These are phyloP conservation scores for Hermaeophaga mercurialis DNA, from an alignment of 2,888 invertebrate species.

Conservation along the genomic window DNA sequence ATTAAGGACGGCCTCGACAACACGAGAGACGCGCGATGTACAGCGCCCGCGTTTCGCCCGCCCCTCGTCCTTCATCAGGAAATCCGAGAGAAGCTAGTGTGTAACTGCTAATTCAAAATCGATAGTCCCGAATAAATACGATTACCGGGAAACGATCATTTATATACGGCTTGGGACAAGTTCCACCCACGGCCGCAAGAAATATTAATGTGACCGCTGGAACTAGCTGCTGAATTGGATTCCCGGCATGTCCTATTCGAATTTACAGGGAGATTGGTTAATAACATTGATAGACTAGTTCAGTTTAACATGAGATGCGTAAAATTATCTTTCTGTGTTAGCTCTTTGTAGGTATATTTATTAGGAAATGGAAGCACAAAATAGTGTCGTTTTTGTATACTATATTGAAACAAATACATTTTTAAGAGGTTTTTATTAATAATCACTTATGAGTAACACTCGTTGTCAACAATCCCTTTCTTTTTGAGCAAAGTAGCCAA, in stretches of 20 bases:
- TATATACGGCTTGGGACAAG: conserved; percentile 23
- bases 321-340: too few relatives aligned
- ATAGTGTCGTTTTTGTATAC: too few relatives aligned
- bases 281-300: too few relatives aligned
- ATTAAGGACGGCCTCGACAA: conserved; percentile 13
- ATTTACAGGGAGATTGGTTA: neutral
- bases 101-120: conserved; percentile 34
- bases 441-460: too few relatives aligned
- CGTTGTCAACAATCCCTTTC: too few relatives aligned
- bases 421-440: too few relatives aligned
- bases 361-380: too few relatives aligned
- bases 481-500: too few relatives aligned
- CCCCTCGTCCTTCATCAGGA: conserved; percentile 3
- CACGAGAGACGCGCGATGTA: neutral
- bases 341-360: too few relatives aligned
- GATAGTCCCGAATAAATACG: conserved; percentile 33
- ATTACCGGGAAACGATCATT: conserved; percentile 35
- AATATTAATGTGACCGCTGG: conserved; percentile 26
- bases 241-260: neutral
- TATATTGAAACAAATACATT: too few relatives aligned
- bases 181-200: conserved; percentile 25
- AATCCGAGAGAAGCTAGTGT: conserved; percentile 18
- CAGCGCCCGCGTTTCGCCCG: conserved; percentile 3
- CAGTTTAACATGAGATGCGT: too few relatives aligned
- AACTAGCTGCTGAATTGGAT: conserved; percentile 4